phyloP scores from a whole-genome alignment of 2,888 invertebrate genomes.

The Sesia apiformis region DNA sequence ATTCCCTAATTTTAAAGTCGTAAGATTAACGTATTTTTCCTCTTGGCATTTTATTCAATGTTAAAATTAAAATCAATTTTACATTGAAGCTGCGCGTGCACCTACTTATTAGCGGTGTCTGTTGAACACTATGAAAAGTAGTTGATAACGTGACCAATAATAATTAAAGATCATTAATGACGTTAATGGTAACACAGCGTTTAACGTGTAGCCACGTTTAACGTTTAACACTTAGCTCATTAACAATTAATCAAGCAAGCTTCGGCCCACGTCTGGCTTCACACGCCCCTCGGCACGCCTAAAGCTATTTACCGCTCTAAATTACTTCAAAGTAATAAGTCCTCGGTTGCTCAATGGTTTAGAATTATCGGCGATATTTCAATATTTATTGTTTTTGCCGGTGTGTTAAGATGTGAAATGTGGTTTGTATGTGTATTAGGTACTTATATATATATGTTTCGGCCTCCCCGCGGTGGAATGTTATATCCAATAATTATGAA shows the following conservation, averaged over 20 bases:
- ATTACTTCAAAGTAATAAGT: conserved; percentile 2
- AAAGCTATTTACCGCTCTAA: conserved; percentile 23
- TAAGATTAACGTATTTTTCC: too few relatives aligned
- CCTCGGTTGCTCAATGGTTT: not conserved
- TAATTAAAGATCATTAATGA: conserved; percentile 20
- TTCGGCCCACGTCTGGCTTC: conserved; percentile 3
- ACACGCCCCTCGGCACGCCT: conserved; percentile 14
- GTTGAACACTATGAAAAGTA: too few relatives aligned
- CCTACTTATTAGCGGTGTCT: too few relatives aligned
- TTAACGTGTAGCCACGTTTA: conserved; percentile 27
- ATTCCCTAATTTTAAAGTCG: too few relatives aligned
- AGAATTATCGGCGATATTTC: not conserved
- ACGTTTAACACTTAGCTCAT: conserved; percentile 40
- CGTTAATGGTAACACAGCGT: conserved; percentile 20
- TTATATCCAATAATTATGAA: too few relatives aligned
- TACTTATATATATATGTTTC: too few relatives aligned
- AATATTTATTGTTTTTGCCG: not conserved
- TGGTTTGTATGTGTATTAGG: too few relatives aligned
- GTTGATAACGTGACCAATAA: not conserved
- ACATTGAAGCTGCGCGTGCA: too few relatives aligned
- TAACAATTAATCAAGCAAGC: conserved; percentile 54
- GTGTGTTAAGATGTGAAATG: too few relatives aligned
- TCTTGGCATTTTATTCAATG: too few relatives aligned
- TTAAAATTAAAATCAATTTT: too few relatives aligned
- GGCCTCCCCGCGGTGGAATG: too few relatives aligned